phyloP scores from a whole-genome alignment of 2,888 invertebrate genomes.

The Gari tellinella region DNA sequence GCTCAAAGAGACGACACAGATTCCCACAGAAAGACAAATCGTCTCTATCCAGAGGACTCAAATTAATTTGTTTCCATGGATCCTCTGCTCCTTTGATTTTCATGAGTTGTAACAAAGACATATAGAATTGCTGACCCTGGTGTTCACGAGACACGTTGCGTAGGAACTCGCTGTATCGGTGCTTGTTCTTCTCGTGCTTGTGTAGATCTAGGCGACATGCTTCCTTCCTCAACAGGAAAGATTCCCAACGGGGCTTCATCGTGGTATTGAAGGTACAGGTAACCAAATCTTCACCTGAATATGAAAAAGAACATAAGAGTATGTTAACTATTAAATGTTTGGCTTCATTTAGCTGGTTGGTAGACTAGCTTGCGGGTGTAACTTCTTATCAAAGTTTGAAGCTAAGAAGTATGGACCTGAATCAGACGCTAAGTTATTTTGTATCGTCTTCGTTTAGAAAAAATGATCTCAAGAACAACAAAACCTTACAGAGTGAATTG shows the following conservation, averaged over 20 bases:
- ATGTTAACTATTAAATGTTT: no score
- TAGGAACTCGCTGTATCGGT: constrained; percentile 69
- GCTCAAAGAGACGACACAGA: constrained; percentile 72
- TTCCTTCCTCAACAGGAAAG: constrained; percentile 69
- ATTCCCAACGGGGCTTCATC: constrained; percentile 67
- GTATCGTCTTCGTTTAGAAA: no score
- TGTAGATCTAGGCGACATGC: constrained; percentile 76
- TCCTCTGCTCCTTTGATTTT: constrained; percentile 72
- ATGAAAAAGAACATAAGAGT: no score
- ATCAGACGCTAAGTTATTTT: no score
- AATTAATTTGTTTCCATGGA: constrained; percentile 59
- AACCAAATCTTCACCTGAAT: constrained; percentile 63
- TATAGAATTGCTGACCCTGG: constrained; percentile 72
- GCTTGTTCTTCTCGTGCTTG: constrained; percentile 71
- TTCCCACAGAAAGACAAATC: constrained; percentile 67
- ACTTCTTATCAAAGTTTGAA: no score
- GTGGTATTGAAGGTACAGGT: constrained; percentile 67
- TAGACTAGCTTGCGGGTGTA: no score
- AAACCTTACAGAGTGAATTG: no score
- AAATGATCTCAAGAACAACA: no score
- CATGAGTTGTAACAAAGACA: constrained; percentile 65
- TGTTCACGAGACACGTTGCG: constrained; percentile 69
- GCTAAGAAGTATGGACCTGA: no score
- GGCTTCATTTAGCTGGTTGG: no score
- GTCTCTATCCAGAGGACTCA: constrained; percentile 34